Evolutionary conservation across 2,113 vertebrate species (phyloP).

Genomic region (Orycteropus afer): DNA sequence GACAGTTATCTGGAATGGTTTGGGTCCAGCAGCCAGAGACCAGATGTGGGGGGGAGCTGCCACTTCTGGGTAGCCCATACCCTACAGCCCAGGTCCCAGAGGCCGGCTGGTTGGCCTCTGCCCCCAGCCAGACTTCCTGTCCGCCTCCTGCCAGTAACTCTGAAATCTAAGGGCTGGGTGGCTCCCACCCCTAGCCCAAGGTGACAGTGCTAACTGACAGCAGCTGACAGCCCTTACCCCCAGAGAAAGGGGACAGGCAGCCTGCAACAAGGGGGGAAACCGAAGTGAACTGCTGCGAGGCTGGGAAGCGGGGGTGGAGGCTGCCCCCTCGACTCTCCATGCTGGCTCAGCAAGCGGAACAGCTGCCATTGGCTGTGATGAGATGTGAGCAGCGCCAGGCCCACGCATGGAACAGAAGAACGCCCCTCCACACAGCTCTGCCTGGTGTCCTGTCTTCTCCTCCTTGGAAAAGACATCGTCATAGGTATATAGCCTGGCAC

Average conservation of each 20-base stretch:
- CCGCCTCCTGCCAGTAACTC: background rate
- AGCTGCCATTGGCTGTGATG: slow-evolving; percentile 53
- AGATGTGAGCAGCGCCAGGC: slow-evolving; percentile 52
- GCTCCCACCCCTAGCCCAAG: background rate
- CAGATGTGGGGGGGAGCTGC: background rate
- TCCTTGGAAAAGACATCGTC: slow-evolving; percentile 25
- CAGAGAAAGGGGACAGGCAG: background rate
- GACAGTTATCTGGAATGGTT: background rate
- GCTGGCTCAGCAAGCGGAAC: slow-evolving; percentile 48
- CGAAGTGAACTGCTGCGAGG: background rate
- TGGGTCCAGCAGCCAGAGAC: background rate
- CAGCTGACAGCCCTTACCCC: background rate
- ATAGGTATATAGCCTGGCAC: too few relatives aligned
- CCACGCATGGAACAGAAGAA: slow-evolving; percentile 32
- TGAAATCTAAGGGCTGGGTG: background rate
- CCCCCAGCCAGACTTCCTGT: background rate
- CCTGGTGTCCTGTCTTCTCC: background rate
- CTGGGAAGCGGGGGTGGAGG: background rate
- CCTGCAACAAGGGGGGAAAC: background rate
- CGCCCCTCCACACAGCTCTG: background rate
- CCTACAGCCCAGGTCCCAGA: background rate
- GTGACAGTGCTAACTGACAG: background rate
- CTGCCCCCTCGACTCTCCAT: background rate
- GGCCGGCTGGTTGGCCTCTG: background rate
- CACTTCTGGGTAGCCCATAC: background rate